These are phyloP conservation scores for Elephantulus edwardii DNA, from an alignment of 2,113 vertebrate species.

Conservation along the genomic window DNA sequence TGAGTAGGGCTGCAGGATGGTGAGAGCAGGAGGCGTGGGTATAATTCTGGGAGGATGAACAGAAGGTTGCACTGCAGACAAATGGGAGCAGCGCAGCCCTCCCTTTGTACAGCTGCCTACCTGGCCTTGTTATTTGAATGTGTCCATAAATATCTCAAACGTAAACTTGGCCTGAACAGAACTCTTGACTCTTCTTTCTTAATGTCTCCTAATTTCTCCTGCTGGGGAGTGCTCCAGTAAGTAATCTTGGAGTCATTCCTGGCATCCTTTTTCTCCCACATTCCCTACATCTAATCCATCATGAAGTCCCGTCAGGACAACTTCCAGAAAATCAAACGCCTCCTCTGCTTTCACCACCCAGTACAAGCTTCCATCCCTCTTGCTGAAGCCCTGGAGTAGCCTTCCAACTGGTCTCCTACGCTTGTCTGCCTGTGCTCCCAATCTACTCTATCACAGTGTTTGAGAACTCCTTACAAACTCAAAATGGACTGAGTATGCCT, in stretches of 20 bases:
- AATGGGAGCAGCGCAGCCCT: neutral
- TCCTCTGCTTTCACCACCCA: neutral
- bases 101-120: neutral
- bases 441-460: neutral
- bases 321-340: neutral
- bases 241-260: neutral
- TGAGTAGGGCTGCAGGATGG: rapidly evolving
- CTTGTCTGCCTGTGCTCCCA: neutral
- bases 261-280: neutral
- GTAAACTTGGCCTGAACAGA: neutral
- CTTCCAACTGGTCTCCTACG: rapidly evolving
- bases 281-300: neutral
- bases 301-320: neutral
- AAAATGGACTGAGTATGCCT: neutral
- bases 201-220: neutral
- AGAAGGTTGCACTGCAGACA: neutral
- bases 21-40: neutral
- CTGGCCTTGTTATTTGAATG: neutral
- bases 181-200: neutral
- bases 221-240: neutral
- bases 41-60: neutral
- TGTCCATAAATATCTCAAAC: neutral
- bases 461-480: neutral
- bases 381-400: too few species aligned
- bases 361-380: neutral